These are phyloP conservation scores for Lepidochitona cinerea DNA, from an alignment of 2,888 invertebrate genomes.

Conservation along the genomic window DNA sequence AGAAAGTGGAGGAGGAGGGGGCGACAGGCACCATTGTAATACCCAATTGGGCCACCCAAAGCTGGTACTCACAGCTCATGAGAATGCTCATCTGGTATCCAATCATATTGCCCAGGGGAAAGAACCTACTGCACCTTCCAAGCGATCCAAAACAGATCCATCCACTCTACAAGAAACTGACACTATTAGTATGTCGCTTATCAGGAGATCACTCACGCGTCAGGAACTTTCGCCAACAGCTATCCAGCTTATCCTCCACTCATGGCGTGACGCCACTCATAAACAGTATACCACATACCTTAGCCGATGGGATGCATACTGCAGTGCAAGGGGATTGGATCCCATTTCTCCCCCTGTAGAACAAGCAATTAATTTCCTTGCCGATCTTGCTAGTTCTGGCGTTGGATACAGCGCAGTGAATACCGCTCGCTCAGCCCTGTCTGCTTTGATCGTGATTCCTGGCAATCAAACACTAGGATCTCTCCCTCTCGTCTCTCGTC, in stretches of 20 bases:
- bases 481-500: neutral
- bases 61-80: no score
- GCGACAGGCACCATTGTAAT: constrained; percentile 13
- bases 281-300: constrained; percentile 28
- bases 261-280: constrained; percentile 29
- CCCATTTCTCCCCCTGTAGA: constrained; percentile 22
- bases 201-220: constrained; percentile 8
- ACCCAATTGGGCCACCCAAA: constrained; percentile 18
- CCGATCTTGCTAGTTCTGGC: constrained; percentile 12
- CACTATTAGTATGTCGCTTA: constrained; percentile 11
- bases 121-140: constrained; percentile 4
- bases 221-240: constrained; percentile 6
- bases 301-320: constrained; percentile 33
- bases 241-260: constrained; percentile 22
- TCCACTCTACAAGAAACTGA: constrained; percentile 8
- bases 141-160: neutral
- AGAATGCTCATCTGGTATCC: no score
- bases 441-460: neutral
- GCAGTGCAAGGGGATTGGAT: constrained; percentile 26
- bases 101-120: no score
- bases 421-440: constrained; percentile 1
- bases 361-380: constrained; percentile 26
- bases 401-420: constrained; percentile 29
- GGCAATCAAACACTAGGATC: neutral
- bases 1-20: constrained; percentile 18